phyloP scores from a whole-genome alignment of 2,888 invertebrate species.

The Drosophila kuntzei region DNA sequence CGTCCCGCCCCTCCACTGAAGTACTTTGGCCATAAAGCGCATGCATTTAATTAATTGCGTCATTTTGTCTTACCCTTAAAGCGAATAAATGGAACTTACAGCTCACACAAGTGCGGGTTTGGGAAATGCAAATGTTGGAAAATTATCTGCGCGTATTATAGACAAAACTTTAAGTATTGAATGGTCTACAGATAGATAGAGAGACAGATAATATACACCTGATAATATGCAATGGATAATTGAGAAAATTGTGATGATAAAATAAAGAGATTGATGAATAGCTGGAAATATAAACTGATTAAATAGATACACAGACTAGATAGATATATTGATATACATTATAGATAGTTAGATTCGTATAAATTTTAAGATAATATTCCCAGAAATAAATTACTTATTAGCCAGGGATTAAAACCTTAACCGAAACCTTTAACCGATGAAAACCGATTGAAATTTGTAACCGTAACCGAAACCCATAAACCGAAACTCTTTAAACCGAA shows the following conservation, averaged over 20 bases:
- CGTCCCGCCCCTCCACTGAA: background rate
- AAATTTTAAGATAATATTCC: no score
- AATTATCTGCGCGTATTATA: background rate
- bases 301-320: background rate
- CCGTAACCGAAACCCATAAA: no score
- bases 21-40: constrained; percentile 63
- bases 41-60: constrained; percentile 74
- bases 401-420: no score
- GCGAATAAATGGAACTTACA: constrained; percentile 23
- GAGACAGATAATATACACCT: background rate
- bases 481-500: no score
- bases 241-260: background rate
- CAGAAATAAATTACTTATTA: no score
- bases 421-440: no score
- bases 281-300: background rate
- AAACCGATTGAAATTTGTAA: no score
- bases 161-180: constrained; percentile 7
- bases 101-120: constrained; percentile 5
- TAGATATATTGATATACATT: no score
- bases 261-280: background rate
- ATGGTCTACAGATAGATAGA: background rate
- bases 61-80: constrained; percentile 64
- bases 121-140: constrained; percentile 9
- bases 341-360: background rate
- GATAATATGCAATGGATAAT: no score